Evolutionary conservation across 2,888 invertebrate genomes (phyloP), one percentile per base, ranked within the genome.

Genomic region (Drosophila vallismaia): DNA sequence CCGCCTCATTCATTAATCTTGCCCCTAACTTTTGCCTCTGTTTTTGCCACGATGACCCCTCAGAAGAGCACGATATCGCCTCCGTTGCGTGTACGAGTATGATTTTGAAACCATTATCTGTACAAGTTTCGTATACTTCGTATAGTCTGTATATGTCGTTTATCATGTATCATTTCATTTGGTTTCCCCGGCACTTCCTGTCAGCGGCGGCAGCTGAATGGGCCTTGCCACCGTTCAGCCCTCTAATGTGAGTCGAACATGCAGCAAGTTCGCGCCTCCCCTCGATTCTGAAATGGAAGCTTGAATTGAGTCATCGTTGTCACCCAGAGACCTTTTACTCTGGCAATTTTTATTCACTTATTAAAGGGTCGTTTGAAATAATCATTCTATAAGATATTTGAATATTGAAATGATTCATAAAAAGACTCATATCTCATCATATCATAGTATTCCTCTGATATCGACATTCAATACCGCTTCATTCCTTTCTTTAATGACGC

Each of bases 201-300:
- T 71, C 69, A 40, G 44, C 59, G 48, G 45, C 55, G 14, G 14
- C 42, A 44, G 68, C 48, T 42, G 57, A 45, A 29, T 44, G 50
- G 28, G 36, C 42, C 50, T 38, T 14, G 69, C 50, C 76, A 14
- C 7, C 19, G 40, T 8, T 8, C 40, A 19, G 40, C 9, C 75
- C 75, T 84, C 81, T 86, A 82, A 82, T 82, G 87, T 71, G 78
- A 63, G 52, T 71, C 63, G 40, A 78, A 84, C 87, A 82, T 86
- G 81, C 81, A 86, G 46, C 60, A 46, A 42, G 60, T 29, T 52
- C 36, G 42, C 71, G 60, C 50, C 42, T 14, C 60, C 75, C 68
- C 68, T 72, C 72, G 68, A 70, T 75, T 33, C 33, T 40, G 45
- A 48, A 56, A 49, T 62, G 48, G 49, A 19, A 60, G 50, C 45